A percentile compares a stretch with the other conserved stretches of the same genome.
Conservation (phyloP, 2,888 invertebrate species). For the Colostygia pectinataria region DNA sequence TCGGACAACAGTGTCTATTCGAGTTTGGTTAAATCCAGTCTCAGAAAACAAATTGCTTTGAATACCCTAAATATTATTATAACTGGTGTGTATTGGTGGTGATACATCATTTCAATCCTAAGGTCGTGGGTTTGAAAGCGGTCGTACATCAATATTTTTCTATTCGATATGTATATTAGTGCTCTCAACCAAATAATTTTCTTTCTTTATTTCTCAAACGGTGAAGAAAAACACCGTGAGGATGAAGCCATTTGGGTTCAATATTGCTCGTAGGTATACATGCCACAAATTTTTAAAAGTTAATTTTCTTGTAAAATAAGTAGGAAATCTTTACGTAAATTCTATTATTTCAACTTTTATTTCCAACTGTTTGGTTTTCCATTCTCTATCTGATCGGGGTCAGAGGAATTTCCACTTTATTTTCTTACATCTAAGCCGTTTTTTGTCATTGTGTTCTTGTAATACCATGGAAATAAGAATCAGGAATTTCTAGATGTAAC, state of each 20-base stretch:
- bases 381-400: conserved; percentile 12
- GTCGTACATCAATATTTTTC: no score
- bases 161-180: no score
- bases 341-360: conserved; percentile 9
- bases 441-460: not conserved
- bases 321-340: not conserved
- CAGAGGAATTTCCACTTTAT: conserved; percentile 13
- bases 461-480: not conserved
- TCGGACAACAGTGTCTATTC: no score
- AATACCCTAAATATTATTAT: no score
- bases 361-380: conserved; percentile 13
- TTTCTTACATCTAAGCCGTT: not conserved
- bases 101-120: no score
- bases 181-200: no score
- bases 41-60: no score
- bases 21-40: no score
- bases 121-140: no score
- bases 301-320: not conserved
- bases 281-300: not conserved
- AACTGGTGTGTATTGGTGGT: no score
- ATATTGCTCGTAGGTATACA: not conserved
- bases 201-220: no score
- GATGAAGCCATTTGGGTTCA: not conserved
- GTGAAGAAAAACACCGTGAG: no score
- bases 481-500: not conserved